Evolutionary conservation across 2,797 vertebrate genomes (phyloP).

Genomic region (Ciconia nigra): DNA sequence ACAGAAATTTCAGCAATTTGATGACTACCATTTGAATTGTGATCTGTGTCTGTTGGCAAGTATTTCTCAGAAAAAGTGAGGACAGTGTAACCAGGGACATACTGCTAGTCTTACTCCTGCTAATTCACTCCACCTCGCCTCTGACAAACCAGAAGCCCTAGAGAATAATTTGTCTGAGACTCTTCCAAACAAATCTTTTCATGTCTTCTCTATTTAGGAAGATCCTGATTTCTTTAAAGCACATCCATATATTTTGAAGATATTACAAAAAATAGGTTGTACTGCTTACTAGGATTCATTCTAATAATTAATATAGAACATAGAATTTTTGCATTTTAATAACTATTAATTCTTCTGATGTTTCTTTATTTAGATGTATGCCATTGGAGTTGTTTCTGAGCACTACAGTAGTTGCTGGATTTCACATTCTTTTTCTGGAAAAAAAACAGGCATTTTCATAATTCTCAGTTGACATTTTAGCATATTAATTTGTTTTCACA

Average conservation of each 20-base stretch:
- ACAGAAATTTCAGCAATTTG: neutral
- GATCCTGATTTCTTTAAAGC: neutral
- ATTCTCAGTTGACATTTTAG: neutral
- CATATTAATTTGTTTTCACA: neutral
- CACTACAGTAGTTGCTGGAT: neutral
- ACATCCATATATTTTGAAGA: neutral
- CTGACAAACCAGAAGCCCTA: neutral
- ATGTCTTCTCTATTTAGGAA: neutral
- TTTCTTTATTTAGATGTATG: neutral
- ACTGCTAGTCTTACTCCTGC: neutral
- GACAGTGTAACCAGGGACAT: neutral
- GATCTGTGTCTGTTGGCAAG: neutral
- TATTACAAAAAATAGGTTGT: neutral
- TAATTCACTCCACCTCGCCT: neutral
- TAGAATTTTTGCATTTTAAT: neutral
- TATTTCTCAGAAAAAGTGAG: neutral
- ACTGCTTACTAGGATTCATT: neutral
- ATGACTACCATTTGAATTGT: neutral
- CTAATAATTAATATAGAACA: neutral
- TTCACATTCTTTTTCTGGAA: neutral
- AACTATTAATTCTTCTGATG: neutral
- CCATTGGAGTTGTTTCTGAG: neutral
- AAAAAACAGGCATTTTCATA: neutral
- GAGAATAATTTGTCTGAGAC: neutral
- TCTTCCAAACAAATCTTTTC: neutral